phyloP scores from a whole-genome alignment of 2,113 vertebrate genomes.

The Xenopus laevis region DNA sequence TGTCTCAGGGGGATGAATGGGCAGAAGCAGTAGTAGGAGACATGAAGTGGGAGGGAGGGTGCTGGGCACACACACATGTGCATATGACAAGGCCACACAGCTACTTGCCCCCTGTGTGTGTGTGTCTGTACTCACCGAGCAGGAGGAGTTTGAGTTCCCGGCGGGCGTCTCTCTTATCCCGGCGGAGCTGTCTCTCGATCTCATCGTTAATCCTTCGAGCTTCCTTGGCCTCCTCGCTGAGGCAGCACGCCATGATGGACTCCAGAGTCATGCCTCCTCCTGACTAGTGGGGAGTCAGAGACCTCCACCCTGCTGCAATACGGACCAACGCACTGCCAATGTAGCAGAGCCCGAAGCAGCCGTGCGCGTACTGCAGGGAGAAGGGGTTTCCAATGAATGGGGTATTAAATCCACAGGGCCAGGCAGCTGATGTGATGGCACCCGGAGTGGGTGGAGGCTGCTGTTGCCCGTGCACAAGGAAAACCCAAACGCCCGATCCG shows the following conservation, averaged over 20 bases:
- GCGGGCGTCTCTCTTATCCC: slow-evolving; percentile 75
- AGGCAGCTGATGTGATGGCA: slow-evolving; percentile 25
- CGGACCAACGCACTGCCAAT: slow-evolving; percentile 25
- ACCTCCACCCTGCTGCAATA: slow-evolving; percentile 52
- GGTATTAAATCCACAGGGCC: not conserved
- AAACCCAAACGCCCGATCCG: slow-evolving; percentile 46
- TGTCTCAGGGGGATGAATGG: too few relatives aligned
- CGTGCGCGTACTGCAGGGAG: not conserved
- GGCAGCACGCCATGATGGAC: slow-evolving; percentile 85
- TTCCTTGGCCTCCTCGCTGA: slow-evolving; percentile 80
- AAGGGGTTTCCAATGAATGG: too few relatives aligned
- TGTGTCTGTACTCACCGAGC: slow-evolving; percentile 60
- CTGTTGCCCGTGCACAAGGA: slow-evolving; percentile 12
- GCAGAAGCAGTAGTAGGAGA: not conserved
- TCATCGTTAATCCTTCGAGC: slow-evolving; percentile 76
- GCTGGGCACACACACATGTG: not conserved
- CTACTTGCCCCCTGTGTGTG: not conserved
- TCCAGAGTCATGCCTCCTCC: slow-evolving; percentile 80
- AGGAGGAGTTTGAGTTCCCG: slow-evolving; percentile 75
- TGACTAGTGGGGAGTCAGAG: slow-evolving; percentile 50
- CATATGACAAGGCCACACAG: not conserved
- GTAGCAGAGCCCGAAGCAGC: not conserved
- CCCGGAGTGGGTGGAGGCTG: slow-evolving; percentile 22
- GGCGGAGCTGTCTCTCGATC: slow-evolving; percentile 75
- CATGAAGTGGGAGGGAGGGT: not conserved